Percentiles rank a stretch among this genome's conserved stretches.
Evolutionary conservation across 1,140 invertebrate species (phyloP).

Genomic region (Drosophila ficusphila): DNA sequence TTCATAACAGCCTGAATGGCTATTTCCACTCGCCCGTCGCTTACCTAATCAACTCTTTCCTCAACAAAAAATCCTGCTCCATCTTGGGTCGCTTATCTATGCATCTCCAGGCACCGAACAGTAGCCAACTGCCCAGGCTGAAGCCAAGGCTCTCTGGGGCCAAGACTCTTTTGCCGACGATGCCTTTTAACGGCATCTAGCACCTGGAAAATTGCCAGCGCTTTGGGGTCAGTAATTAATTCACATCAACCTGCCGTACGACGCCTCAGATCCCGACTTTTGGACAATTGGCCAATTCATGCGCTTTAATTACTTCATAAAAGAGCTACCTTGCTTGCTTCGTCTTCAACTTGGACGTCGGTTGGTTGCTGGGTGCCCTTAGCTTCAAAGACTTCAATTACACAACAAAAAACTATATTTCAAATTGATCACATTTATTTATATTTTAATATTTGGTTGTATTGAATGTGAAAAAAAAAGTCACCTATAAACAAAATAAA

Average conservation of each 20-base stretch:
- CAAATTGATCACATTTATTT: background rate
- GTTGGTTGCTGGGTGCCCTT: conserved; percentile 29
- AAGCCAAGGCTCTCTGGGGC: background rate
- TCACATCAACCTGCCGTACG: conserved; percentile 62
- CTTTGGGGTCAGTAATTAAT: conserved; percentile 81
- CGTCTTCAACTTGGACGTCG: conserved; percentile 27
- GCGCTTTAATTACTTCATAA: conserved; percentile 82
- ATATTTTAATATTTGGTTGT: no score
- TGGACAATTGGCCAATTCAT: conserved; percentile 76
- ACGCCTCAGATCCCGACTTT: conserved; percentile 29
- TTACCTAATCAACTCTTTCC: conserved; percentile 14
- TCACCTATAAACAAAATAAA: no score
- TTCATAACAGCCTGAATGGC: conserved; percentile 13
- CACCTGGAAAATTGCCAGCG: conserved; percentile 59
- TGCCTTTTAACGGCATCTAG: conserved; percentile 68
- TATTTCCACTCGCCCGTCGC: conserved; percentile 3
- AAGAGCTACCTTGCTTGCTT: conserved; percentile 46
- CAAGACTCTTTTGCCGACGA: conserved; percentile 6
- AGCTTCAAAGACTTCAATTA: background rate
- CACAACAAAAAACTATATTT: conserved; percentile 7
- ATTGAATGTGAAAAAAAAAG: no score
- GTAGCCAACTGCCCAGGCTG: conserved; percentile 36
- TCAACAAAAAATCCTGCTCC: conserved; percentile 13
- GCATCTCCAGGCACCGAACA: conserved; percentile 58
- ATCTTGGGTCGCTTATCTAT: conserved; percentile 52